Evolutionary conservation across 1,140 invertebrate species (phyloP), one percentile per base, ranked within the genome.

Genomic region (Caerostris extrusa): DNA sequence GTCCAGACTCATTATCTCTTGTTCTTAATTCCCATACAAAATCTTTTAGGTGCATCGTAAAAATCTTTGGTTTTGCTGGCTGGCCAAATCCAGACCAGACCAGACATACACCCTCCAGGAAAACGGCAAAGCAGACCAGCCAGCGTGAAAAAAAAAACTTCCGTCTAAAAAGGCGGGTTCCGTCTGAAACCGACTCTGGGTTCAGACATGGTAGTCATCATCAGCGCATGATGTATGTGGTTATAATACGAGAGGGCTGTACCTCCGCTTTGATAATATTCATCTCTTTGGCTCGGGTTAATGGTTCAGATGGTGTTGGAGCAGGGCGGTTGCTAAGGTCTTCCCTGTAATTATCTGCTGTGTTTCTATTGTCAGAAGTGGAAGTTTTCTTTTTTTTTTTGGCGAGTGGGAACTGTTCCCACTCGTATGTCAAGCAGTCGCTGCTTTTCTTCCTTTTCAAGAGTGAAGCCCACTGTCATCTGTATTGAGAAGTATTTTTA

Each of bases 211-310:
- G 71, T 77, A 19, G 71, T 77, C 71, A 77, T 77, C 71, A 34
- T 77, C 71, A 77, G 71, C 61, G 71, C 53, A 77, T 77, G 71
- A 77, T 77, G 71, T 50, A 77, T 77, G 19, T 14, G 71, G 71
- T 50, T 77, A 77, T 77, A 77, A 77, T 77, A 77, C 71, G 34
- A 34, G 69, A 8, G 19, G 61, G 69, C 69, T 71, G 69, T 77
- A 34, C 34, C 71, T 34, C 34, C 34, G 0, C 34, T 77, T 77
- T 50, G 71, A 64, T 50, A 50, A 50, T 34, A 34, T 77, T 77
- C 71, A 34, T 34, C 71, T 34, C 12, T 77, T 34, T 53, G 71
- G 12, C 34, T 77, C 34, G 34, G 71, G 71, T 77, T 77, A 77
- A 77, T 77, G 34, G 71, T 77, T 77, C 34, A 50, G 71, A 77